Evolutionary conservation across 2,888 invertebrate genomes (phyloP), one percentile per base, ranked within the genome.

Genomic region (Pyrochroa serraticornis): DNA sequence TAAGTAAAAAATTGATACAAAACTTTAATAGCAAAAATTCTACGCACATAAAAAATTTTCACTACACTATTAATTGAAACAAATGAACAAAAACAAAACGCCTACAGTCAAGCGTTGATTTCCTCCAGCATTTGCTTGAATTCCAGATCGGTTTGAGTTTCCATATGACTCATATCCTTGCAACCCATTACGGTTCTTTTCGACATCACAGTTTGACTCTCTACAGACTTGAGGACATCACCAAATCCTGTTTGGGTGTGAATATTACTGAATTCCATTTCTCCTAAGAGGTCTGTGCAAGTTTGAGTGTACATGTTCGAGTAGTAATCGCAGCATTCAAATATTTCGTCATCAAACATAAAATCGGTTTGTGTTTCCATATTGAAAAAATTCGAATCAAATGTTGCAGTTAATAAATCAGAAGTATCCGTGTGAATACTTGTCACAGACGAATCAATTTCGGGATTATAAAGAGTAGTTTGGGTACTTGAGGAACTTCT

Each of bases 231-330:
- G 9, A 85, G 77, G 31, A 82, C 75, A 60, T 85, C 85, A 51
- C 83, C 82, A 49, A 79, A 75, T 0, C 82, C 77, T 0, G 87
- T 88, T 73, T 88, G 88, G 0, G 88, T 88, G 70, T 88, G 85
- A 55, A 84, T 87, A 65, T 87, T 82, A 12, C 83, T 81, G 36
- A 86, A 75, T n/a, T 80, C 83, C 31, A 87, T 79, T 31, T 44
- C 49, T n/a, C 46, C 42, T 36, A 60, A 34, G 7, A 55, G 30
- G 42, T 84, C 82, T 54, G 84, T 83, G 66, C 84, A 85, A 1
- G 83, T 83, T 50, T 79, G 77, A 1, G 77, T 77, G 55, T 70
- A 75, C 71, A 74, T 79, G 58, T 76, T 74, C 35, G 74, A 71
- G 63, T 75, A 75, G 62, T 72, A 77, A 64, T 77, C 77, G 36